phyloP scores from a whole-genome alignment of 1,140 invertebrate species.

The Calosoma granatense region DNA sequence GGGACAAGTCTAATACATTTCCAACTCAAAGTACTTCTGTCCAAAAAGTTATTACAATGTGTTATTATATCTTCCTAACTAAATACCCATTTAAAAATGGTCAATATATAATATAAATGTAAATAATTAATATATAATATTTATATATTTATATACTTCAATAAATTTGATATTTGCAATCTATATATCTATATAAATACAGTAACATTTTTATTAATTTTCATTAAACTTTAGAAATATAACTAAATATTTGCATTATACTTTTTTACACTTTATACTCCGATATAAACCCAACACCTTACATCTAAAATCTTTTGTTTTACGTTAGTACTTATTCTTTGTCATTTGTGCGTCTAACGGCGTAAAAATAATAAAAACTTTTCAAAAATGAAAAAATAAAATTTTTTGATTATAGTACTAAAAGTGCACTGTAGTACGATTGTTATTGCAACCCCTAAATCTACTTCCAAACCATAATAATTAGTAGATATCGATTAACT shows the following conservation, averaged over 20 bases:
- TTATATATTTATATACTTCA: background rate
- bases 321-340: conserved; percentile 6
- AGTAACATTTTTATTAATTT: background rate
- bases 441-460: conserved; percentile 7
- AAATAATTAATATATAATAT: conserved; percentile 4
- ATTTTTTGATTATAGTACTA: conserved; percentile 2
- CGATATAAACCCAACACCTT: conserved; percentile 6
- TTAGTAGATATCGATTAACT: background rate
- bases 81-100: conserved; percentile 1
- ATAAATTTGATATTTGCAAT: conserved; percentile 1
- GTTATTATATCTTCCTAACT: background rate
- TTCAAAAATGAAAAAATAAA: background rate
- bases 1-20: background rate
- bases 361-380: background rate
- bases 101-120: conserved; percentile 4
- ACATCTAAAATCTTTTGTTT: background rate
- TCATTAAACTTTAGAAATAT: background rate
- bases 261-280: background rate
- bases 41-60: background rate
- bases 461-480: conserved; percentile 6
- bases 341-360: conserved; percentile 6
- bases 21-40: background rate
- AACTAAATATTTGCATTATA: background rate
- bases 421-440: background rate
- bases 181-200: conserved; percentile 2